A percentile compares a stretch with the other conserved stretches of the same genome.
These are phyloP conservation scores for Ophioderma brevispina DNA, from an alignment of 35 echinoderm and acorn worm genomes.

Conservation along the genomic window DNA sequence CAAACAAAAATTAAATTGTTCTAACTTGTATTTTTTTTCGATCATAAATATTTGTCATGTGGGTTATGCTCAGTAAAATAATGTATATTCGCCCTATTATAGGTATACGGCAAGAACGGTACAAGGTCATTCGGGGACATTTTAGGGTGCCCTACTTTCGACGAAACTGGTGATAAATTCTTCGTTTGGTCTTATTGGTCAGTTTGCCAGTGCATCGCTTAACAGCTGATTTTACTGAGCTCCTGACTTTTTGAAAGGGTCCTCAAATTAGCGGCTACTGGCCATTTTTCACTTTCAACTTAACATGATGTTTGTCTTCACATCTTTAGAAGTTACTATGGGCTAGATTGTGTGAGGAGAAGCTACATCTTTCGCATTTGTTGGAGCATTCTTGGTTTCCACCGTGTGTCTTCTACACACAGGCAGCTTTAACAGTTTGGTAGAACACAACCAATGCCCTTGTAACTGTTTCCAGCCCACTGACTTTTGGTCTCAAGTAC, in stretches of 20 bases:
- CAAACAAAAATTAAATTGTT: too few relatives aligned
- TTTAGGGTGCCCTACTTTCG: too few relatives aligned
- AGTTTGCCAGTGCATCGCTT: background rate
- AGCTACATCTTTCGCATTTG: background rate
- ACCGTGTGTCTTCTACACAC: background rate
- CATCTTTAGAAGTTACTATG: background rate
- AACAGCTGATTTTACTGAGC: background rate
- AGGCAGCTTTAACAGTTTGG: too few relatives aligned
- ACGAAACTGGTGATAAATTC: too few relatives aligned
- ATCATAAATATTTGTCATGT: too few relatives aligned
- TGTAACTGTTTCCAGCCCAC: too few relatives aligned
- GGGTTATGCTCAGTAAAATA: too few relatives aligned
- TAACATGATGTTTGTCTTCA: background rate
- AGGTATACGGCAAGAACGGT: too few relatives aligned
- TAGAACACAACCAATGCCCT: background rate
- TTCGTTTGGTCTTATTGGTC: too few relatives aligned
- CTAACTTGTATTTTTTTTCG: too few relatives aligned
- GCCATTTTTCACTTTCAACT: background rate
- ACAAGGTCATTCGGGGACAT: too few relatives aligned
- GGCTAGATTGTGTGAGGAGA: background rate
- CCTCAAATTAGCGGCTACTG: background rate
- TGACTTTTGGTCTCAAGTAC: background rate
- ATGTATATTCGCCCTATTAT: too few relatives aligned
- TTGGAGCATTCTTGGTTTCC: background rate
- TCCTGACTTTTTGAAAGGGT: background rate